These are phyloP conservation scores for Chionoecetes opilio DNA, from an alignment of 1,140 invertebrate species.

Conservation along the genomic window DNA sequence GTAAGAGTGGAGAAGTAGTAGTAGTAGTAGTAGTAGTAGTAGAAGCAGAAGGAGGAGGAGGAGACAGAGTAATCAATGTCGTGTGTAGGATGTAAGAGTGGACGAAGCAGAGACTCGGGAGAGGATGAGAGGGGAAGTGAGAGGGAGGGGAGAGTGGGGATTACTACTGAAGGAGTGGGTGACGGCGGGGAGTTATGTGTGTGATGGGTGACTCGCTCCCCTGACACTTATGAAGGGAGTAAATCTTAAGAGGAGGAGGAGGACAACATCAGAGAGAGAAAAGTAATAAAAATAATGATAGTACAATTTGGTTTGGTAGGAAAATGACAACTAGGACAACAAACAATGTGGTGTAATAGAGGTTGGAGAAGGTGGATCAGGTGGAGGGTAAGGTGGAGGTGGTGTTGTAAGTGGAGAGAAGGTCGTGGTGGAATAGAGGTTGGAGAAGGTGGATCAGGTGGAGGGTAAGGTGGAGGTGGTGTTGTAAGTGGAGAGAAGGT, in stretches of 20 bases:
- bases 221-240: conserved; percentile 7
- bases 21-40: neutral
- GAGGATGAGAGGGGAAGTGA: neutral
- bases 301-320: too few species aligned
- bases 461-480: neutral
- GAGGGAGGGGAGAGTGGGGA: neutral
- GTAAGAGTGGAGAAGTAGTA: neutral
- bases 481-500: neutral
- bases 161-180: neutral
- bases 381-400: neutral
- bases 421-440: too few species aligned
- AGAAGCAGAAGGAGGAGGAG: neutral
- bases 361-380: too few species aligned
- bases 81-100: neutral
- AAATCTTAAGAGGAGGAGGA: neutral
- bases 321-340: too few species aligned
- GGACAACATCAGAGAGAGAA: neutral
- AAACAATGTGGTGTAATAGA: too few species aligned
- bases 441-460: too few species aligned
- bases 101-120: neutral
- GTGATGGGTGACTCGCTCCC: neutral
- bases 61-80: too few species aligned
- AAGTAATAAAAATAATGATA: neutral
- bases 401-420: neutral
- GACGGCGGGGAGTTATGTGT: neutral